Evolutionary conservation across 2,113 vertebrate species (phyloP), one percentile per base, ranked within the genome.

Genomic region (Protomyctophum bolini): DNA sequence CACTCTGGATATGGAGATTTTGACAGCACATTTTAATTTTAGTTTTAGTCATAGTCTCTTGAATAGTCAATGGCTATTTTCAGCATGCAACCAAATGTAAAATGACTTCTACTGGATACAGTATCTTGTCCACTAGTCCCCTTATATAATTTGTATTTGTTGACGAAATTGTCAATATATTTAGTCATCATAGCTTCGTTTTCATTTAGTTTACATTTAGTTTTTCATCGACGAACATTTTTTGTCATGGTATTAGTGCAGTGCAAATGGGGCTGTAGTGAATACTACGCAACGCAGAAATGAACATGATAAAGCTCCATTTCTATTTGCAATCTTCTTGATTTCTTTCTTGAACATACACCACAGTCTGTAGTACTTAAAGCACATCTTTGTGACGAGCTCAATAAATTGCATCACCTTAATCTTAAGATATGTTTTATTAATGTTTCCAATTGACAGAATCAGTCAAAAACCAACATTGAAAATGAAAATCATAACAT

Each of bases 371-470:
- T 14, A 12, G 3, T 3, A 41, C 33, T 41, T 41, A 41, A 41
- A 41, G 33, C 33, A 41, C 33, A 41, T 41, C 4, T 1, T 41
- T 2, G 33, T 41, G 33, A 41, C 5, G 5, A 41, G 33, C 8
- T 15, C 63, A 74, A 69, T 68, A 63, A 62, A 57, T 46, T 12
- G 15, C 61, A 70, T 41, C 6, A 52, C 68, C 52, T 77, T 82
- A 80, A 81, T 86, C 82, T 81, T 91, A 83, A 91, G 82, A 91
- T 80, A 77, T 74, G 70, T 76, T 93, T 93, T 92, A 93, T 92
- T 93, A 41, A 85, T 87, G 75, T 84, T 89, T 84, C 85, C 75
- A 86, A 70, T 89, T 78, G 86, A 93, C 88, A 92, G 83, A 83
- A 85, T 89, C 82, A 91, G 91, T 86, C 88, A 84, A 90, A 90